Evolutionary conservation across 92 coral and sea anemone genomes (phyloP), one percentile per base, ranked within the genome.

Genomic region (Pocillopora grandis): DNA sequence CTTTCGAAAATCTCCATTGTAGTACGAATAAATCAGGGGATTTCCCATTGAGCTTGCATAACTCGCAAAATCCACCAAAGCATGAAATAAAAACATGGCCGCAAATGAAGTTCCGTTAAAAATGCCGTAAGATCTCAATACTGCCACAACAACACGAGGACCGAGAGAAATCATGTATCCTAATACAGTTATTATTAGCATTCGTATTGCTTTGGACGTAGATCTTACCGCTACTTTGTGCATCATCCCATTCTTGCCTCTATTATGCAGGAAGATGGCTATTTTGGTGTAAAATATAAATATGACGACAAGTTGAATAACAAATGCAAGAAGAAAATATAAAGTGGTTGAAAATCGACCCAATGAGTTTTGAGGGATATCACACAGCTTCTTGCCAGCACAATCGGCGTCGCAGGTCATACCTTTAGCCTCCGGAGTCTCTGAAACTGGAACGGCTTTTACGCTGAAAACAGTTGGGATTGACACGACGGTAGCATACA

Each of bases 151-250:
- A 18, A 79, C 84, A 17, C 58, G 16, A 59, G 94, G 94, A 4
- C 92, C 94, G 80, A 85, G 79, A 19, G 87, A 75, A 16, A 91
- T 19, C 17, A 82, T 88, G 68, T 84, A 91, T 58, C 90, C 89
- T 42, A 78, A 72, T 5, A 91, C 90, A 75, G 84, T 79, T 23
- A 91, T 16, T 62, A 88, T 70, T 58, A 91, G 76, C 94, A 91
- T 91, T 49, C 89, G 89, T 12, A 86, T 88, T 10, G 94, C 90
- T 79, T 89, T 91, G 36, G 76, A 62, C 71, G 88, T 91, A 55
- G 94, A 73, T 66, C 84, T 91, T 79, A 87, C 88, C 62, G 90
- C 94, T 11, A 79, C 66, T 20, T 71, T 78, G 78, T 82, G 81
- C 57, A 77, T 81, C 80, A 76, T 72, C 10, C 89, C 90, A 59